Conservation (phyloP, 2,888 invertebrate genomes). For the Isoperla grammatica region DNA sequence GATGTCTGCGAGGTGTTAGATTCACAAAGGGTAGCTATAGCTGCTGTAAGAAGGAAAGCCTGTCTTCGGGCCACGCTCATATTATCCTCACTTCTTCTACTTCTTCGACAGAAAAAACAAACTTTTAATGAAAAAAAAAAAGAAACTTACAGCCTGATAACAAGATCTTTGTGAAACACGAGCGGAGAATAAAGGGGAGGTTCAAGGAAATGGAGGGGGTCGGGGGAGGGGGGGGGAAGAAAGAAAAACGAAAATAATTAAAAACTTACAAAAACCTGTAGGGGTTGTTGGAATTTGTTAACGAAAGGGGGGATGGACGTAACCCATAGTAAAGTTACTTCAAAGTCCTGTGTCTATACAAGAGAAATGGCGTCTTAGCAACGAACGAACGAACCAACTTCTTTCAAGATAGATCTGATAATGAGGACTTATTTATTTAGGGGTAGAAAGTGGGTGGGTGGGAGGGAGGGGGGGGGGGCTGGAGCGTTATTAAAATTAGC, state of each 20-base stretch:
- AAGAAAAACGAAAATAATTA: constrained; percentile 15
- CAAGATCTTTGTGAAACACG: not conserved
- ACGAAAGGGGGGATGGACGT: constrained; percentile 1
- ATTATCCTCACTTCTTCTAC: not conserved
- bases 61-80: not conserved
- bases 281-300: constrained; percentile 12
- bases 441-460: not conserved
- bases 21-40: not conserved
- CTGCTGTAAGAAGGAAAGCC: not conserved
- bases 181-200: not conserved
- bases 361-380: constrained; percentile 4
- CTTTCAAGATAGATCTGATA: not conserved
- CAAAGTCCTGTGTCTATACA: not conserved
- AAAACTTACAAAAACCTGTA: constrained; percentile 12
- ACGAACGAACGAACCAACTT: not conserved
- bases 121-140: constrained; percentile 8
- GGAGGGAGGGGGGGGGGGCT: not conserved
- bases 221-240: constrained; percentile 1
- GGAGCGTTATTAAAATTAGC: not conserved
- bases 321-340: constrained; percentile 10
- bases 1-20: not conserved
- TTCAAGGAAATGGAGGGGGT: not conserved
- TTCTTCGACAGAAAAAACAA: constrained; percentile 1
- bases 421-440: constrained; percentile 4
- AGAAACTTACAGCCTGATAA: not conserved